phyloP scores from a whole-genome alignment of 2,888 invertebrate genomes.

The Cantharis rufa region DNA sequence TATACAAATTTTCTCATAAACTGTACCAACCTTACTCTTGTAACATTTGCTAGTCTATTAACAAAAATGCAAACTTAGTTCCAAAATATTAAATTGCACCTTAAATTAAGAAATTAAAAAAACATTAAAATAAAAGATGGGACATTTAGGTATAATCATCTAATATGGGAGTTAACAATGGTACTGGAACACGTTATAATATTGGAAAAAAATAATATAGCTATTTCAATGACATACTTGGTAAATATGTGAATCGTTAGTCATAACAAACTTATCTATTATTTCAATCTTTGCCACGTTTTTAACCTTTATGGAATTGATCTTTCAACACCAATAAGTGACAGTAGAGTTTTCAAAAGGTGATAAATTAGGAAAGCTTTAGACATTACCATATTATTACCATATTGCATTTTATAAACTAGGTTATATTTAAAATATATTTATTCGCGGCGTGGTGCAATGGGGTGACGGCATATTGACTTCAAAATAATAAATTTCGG shows the following conservation, averaged over 20 bases:
- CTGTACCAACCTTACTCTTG: not conserved
- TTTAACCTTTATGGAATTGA: not conserved
- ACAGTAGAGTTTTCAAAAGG: not conserved
- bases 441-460: not conserved
- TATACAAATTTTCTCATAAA: not conserved
- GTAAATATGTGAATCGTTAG: not conserved
- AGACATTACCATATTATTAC: slow-evolving; percentile 1
- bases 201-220: not conserved
- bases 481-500: not conserved
- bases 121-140: not conserved
- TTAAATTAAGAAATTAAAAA: not conserved
- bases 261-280: not conserved
- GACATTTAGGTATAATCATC: not conserved
- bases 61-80: not conserved
- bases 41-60: not conserved
- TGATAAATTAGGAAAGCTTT: not conserved
- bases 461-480: not conserved
- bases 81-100: not conserved
- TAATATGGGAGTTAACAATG: too few relatives aligned
- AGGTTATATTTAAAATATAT: slow-evolving; percentile 13
- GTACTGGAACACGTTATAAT: not conserved
- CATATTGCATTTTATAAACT: slow-evolving; percentile 5
- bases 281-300: not conserved
- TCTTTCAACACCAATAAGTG: not conserved
- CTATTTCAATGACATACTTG: not conserved